Conservation (phyloP, 2,797 vertebrate species). For the Perdix hodgsoniae region DNA sequence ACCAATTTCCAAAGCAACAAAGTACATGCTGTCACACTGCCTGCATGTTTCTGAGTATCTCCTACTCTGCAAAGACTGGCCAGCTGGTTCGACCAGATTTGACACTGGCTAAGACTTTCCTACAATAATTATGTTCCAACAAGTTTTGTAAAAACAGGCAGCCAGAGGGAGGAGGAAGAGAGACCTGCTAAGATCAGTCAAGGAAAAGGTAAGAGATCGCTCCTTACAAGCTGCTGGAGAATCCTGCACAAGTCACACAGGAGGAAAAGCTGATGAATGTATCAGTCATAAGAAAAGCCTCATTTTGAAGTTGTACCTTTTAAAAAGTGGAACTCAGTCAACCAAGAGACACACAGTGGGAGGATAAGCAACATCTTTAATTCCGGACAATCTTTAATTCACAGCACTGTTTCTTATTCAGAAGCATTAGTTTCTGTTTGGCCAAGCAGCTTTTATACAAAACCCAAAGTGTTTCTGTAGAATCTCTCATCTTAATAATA, state of each 20-base stretch:
- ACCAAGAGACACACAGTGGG: background rate
- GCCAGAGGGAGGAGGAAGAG: background rate
- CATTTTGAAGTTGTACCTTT: slow-evolving; percentile 20
- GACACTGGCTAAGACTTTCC: slow-evolving; percentile 47
- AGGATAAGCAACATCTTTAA: background rate
- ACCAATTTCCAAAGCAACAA: background rate
- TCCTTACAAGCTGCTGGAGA: background rate
- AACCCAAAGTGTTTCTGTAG: background rate
- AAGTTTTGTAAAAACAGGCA: slow-evolving; percentile 7
- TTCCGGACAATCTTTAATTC: background rate
- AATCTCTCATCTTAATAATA: background rate
- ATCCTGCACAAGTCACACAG: background rate
- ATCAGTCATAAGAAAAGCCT: slow-evolving; percentile 43
- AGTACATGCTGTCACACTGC: background rate
- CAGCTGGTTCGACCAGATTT: slow-evolving; percentile 15
- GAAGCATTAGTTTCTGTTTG: background rate
- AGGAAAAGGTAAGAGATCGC: background rate
- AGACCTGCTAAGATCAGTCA: background rate
- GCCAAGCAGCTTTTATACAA: background rate
- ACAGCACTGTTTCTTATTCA: background rate
- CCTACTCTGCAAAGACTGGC: background rate
- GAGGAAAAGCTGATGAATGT: background rate
- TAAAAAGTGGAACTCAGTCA: background rate
- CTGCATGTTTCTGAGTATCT: background rate
- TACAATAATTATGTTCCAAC: slow-evolving; percentile 16